These are phyloP conservation scores for Apodemus agrarius DNA, from an alignment of 2,797 vertebrate species.

Conservation along the genomic window DNA sequence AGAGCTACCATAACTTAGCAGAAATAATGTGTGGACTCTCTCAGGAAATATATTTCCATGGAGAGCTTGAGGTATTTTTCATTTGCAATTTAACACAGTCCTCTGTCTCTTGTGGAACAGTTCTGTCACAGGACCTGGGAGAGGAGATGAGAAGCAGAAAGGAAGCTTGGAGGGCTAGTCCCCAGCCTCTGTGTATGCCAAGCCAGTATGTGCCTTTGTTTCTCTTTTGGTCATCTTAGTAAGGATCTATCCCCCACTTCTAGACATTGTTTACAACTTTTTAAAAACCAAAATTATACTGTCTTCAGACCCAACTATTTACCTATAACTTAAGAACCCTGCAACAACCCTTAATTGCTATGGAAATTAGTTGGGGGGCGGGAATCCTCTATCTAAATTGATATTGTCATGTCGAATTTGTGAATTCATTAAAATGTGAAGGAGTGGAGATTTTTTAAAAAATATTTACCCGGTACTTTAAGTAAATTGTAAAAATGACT, in stretches of 20 bases:
- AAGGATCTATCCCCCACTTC: slow-evolving; percentile 52
- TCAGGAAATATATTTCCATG: slow-evolving; percentile 82
- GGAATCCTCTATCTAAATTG: slow-evolving; percentile 33
- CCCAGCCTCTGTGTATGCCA: slow-evolving; percentile 54
- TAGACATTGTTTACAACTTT: slow-evolving; percentile 64
- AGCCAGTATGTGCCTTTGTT: slow-evolving; percentile 67
- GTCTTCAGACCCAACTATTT: not conserved
- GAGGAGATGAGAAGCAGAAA: slow-evolving; percentile 80
- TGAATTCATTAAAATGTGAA: slow-evolving; percentile 43
- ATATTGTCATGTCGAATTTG: not conserved
- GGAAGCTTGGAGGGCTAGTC: slow-evolving; percentile 41
- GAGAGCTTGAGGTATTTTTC: slow-evolving; percentile 84
- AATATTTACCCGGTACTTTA: slow-evolving; percentile 48
- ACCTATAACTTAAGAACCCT: not conserved
- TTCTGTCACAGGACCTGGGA: slow-evolving; percentile 77
- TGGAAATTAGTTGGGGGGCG: not conserved
- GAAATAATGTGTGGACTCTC: slow-evolving; percentile 86
- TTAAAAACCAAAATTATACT: slow-evolving; percentile 61
- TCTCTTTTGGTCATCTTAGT: slow-evolving; percentile 69
- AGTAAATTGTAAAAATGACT: slow-evolving; percentile 36
- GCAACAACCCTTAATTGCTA: not conserved
- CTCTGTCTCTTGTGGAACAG: slow-evolving; percentile 77
- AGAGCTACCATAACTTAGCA: slow-evolving; percentile 81
- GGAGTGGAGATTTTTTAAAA: not conserved
- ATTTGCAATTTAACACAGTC: slow-evolving; percentile 87